A percentile compares a stretch with the other conserved stretches of the same genome.
Evolutionary conservation across 2,888 invertebrate species (phyloP).

Genomic region (Callyntrura sp.): DNA sequence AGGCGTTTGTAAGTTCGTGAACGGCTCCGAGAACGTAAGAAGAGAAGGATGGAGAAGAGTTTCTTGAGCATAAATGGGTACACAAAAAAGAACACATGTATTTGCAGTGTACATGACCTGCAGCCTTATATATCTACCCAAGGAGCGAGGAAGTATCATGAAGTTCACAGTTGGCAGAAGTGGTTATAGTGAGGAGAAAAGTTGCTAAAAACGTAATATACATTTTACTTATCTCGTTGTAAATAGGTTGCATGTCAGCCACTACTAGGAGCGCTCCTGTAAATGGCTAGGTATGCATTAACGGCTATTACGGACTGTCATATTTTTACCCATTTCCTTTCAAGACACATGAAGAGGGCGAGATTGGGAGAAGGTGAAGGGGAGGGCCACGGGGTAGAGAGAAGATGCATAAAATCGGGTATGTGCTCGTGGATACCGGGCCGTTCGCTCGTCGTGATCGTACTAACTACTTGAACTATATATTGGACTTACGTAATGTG

Average conservation of each 20-base stretch:
- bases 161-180: background rate
- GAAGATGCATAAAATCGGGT: background rate
- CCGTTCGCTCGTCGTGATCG: background rate
- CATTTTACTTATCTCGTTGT: constrained; percentile 42
- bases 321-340: constrained; percentile 58
- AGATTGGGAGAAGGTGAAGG: background rate
- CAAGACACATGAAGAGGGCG: background rate
- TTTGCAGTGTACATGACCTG: constrained; percentile 30
- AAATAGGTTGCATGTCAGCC: constrained; percentile 44
- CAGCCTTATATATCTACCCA: background rate
- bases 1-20: background rate
- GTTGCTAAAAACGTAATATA: background rate
- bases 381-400: background rate
- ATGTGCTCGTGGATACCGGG: background rate
- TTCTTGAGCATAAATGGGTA: constrained; percentile 8
- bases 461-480: background rate
- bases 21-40: background rate
- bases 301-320: constrained; percentile 59
- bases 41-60: background rate
- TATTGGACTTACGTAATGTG: background rate
- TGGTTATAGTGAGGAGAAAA: background rate
- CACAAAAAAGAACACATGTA: background rate
- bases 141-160: background rate
- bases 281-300: constrained; percentile 59
- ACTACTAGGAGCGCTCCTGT: background rate